Conservation (phyloP, 2,113 vertebrate genomes). For the Spheniscus mendiculus region DNA sequence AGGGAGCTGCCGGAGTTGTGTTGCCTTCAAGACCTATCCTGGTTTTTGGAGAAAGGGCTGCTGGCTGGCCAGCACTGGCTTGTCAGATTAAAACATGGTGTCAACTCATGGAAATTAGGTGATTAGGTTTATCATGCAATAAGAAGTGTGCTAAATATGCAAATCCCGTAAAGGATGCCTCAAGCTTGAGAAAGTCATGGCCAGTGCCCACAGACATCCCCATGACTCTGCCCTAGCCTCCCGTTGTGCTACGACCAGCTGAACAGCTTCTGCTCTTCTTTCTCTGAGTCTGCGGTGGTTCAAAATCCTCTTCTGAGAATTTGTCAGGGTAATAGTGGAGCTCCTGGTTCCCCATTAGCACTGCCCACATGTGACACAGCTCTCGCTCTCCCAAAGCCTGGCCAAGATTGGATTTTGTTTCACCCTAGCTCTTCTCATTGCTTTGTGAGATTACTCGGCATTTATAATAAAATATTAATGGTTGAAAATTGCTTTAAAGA, state of each 20-base stretch:
- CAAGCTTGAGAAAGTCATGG: not conserved
- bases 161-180: not conserved
- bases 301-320: not conserved
- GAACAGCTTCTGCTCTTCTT: not conserved
- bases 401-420: rapidly evolving
- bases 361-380: not conserved
- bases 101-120: not conserved
- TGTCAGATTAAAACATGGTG: not conserved
- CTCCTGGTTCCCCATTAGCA: not conserved
- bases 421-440: not conserved
- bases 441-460: not conserved
- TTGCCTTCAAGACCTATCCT: not conserved
- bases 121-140: not conserved
- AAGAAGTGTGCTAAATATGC: no score
- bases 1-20: not conserved
- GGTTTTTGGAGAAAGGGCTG: not conserved
- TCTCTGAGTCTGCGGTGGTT: rapidly evolving
- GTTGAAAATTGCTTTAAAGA: not conserved
- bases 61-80: not conserved
- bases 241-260: rapidly evolving
- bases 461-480: not conserved
- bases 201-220: not conserved
- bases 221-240: not conserved
- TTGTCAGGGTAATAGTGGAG: rapidly evolving
- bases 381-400: not conserved